These are phyloP conservation scores for Nymphalis c-album DNA, from an alignment of 2,888 invertebrate genomes.

Conservation along the genomic window DNA sequence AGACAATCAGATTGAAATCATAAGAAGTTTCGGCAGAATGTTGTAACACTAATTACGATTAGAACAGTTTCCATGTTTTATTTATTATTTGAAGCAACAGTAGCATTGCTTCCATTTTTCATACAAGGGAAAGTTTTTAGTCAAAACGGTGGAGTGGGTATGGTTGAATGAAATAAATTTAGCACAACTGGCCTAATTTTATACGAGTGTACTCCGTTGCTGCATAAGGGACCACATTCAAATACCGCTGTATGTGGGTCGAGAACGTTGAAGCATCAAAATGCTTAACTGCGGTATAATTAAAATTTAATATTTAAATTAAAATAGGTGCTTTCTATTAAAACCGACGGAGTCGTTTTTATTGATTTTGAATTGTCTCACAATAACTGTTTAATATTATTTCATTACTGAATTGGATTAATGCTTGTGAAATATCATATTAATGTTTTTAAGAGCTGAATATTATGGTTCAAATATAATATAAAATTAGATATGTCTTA, in stretches of 20 bases:
- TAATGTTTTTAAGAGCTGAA: background rate
- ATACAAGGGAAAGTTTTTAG: conserved; percentile 20
- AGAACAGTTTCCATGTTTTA: background rate
- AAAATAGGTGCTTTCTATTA: background rate
- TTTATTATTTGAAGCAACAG: background rate
- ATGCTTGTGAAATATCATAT: background rate
- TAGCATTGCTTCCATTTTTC: conserved; percentile 4
- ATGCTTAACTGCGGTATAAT: conserved; percentile 33
- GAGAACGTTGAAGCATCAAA: conserved; percentile 30
- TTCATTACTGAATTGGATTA: too few species aligned
- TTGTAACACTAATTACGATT: too few species aligned
- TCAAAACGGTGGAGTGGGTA: conserved; percentile 22
- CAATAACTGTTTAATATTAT: too few species aligned
- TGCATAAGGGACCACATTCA: conserved; percentile 36
- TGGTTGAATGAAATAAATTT: conserved; percentile 37
- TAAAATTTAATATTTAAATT: conserved; percentile 29
- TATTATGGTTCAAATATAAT: background rate
- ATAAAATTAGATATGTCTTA: background rate
- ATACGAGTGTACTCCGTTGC: conserved; percentile 29
- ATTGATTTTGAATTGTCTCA: too few species aligned
- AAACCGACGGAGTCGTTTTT: background rate
- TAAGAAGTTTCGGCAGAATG: too few species aligned
- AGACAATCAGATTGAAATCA: too few species aligned
- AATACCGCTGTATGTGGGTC: conserved; percentile 35
- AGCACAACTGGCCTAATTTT: conserved; percentile 38